These are phyloP conservation scores for Anneissia japonica DNA, from an alignment of 35 echinoderm and acorn worm genomes.

Conservation along the genomic window DNA sequence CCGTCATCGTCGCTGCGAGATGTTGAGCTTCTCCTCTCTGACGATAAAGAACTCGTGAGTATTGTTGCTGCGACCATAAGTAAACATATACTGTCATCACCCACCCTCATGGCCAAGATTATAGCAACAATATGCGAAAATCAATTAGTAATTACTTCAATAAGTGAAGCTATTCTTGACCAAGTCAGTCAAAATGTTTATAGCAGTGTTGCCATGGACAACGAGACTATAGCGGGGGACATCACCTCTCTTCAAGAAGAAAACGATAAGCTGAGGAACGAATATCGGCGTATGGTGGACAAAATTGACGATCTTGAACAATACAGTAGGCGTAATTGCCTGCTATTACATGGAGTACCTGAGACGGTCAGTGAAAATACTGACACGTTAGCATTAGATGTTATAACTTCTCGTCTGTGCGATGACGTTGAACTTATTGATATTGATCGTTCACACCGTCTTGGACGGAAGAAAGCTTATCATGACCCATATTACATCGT, in stretches of 20 bases:
- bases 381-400: not conserved
- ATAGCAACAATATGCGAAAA: too few relatives aligned
- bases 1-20: too few relatives aligned
- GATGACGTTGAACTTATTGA: not conserved
- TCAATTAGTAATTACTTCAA: too few relatives aligned
- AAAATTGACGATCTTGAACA: constrained; percentile 39
- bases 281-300: not conserved
- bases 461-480: not conserved
- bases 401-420: not conserved
- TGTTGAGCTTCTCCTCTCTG: too few relatives aligned
- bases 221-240: not conserved
- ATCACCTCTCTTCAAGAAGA: not conserved
- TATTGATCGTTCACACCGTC: constrained; percentile 27
- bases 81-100: too few relatives aligned
- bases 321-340: constrained; percentile 28
- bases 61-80: too few relatives aligned
- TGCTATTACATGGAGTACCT: constrained; percentile 29
- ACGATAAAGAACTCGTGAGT: too few relatives aligned
- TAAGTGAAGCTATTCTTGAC: too few relatives aligned
- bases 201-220: not conserved
- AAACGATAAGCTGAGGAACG: not conserved
- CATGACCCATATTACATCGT: too few relatives aligned
- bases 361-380: constrained; percentile 30
- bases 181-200: too few relatives aligned
- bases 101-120: too few relatives aligned